Conservation (phyloP, 1,140 invertebrate species). For the Atopsyche davidsoni region DNA sequence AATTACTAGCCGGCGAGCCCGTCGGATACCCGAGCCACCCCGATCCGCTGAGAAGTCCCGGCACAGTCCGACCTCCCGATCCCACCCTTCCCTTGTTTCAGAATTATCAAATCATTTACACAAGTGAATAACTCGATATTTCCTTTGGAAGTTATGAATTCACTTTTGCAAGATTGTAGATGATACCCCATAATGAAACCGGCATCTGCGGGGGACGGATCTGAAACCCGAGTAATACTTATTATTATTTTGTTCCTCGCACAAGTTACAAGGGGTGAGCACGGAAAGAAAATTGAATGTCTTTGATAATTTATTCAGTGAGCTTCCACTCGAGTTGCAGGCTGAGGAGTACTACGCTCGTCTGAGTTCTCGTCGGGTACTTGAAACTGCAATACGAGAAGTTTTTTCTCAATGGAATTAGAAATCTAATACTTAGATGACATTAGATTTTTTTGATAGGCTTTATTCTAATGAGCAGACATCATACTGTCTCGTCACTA, state of each 20-base stretch:
- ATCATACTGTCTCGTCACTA: too few relatives aligned
- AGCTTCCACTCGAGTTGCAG: slow-evolving; percentile 15
- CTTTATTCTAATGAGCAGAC: too few relatives aligned
- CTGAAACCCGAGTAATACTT: slow-evolving; percentile 31
- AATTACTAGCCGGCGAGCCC: slow-evolving; percentile 43
- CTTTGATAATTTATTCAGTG: slow-evolving; percentile 31
- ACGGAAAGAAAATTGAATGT: slow-evolving; percentile 25
- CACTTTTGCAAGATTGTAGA: slow-evolving; percentile 18
- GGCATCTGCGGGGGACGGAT: slow-evolving; percentile 15
- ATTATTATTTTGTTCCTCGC: slow-evolving; percentile 27
- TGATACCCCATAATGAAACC: slow-evolving; percentile 22
- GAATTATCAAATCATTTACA: slow-evolving; percentile 20
- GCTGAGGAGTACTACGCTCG: slow-evolving; percentile 17
- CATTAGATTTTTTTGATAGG: too few relatives aligned
- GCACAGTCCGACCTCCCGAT: background rate
- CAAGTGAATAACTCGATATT: slow-evolving; percentile 13
- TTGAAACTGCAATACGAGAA: too few relatives aligned
- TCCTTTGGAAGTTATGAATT: slow-evolving; percentile 28
- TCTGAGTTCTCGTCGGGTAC: too few relatives aligned
- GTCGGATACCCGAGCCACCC: slow-evolving; percentile 4
- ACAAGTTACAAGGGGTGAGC: slow-evolving; percentile 15
- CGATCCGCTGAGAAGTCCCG: background rate
- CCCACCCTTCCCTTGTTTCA: slow-evolving; percentile 1
- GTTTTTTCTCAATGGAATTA: too few relatives aligned
- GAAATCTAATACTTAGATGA: too few relatives aligned